Evolutionary conservation across 2,113 vertebrate genomes (phyloP).

Genomic region (Centropristis striata): DNA sequence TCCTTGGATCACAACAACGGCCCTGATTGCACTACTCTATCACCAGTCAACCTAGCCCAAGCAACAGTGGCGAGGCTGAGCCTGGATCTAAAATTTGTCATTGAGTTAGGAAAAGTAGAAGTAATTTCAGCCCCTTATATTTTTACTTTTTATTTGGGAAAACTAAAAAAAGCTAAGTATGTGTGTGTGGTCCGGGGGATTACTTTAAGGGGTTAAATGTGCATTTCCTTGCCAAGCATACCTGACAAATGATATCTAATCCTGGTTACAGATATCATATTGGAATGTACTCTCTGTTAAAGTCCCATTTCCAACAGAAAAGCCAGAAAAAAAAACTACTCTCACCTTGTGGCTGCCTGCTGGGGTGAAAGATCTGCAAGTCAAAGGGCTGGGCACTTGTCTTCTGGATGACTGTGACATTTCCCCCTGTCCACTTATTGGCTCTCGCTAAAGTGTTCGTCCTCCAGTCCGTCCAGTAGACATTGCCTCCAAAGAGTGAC

Average conservation of each 20-base stretch:
- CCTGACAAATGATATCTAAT: neutral
- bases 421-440: constrained; percentile 98
- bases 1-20: too few species aligned
- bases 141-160: too few species aligned
- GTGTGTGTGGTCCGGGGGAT: too few species aligned
- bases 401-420: constrained; percentile 98
- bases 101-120: too few species aligned
- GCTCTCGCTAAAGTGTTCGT: constrained; percentile 98
- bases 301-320: neutral
- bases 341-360: constrained; percentile 95
- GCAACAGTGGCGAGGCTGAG: too few species aligned
- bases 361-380: constrained; percentile 98
- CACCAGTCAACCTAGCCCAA: too few species aligned
- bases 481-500: constrained; percentile 95
- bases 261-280: neutral
- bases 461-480: constrained; percentile 99
- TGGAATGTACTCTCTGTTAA: neutral
- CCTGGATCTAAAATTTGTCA: too few species aligned
- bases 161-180: too few species aligned
- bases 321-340: neutral
- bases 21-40: too few species aligned
- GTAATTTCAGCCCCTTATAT: too few species aligned
- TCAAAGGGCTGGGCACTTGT: constrained; percentile 98
- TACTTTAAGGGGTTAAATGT: neutral
- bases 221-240: neutral